Base-by-base conservation (phyloP, 2,797 vertebrate species). In the Vultur gryphus region DNA sequence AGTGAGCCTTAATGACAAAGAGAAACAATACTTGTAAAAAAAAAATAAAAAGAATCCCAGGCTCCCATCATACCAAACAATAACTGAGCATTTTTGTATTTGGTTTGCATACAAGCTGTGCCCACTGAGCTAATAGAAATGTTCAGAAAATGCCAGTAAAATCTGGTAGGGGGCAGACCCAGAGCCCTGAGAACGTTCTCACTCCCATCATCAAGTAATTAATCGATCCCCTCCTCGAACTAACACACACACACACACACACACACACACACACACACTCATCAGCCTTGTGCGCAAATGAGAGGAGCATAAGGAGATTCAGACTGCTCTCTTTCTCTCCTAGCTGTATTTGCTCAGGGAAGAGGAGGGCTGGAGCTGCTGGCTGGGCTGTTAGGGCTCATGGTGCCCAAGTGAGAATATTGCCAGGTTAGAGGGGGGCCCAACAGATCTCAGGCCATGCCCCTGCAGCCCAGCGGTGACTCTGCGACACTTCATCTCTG, bases 1-100 rank as follows among this genome's bases (percentile, higher is more conserved):
- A 97, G 92, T 96, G 85, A 95, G 73, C 85, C 57, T 85, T 95
- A 95, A 90, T 92, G 91, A 96, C 94, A 96, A 94, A 95, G 85
- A 81, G 89, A 90, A 97, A 97, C 93, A 96, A 94, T 97, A 70
- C 80, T 94, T 78, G 25, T 24, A 58, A 57, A 43, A 86, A 87
- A 90, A 46, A 48, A 51, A 58, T 55, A 20, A 24, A 64, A 66
- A 70, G 18, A 58, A 70, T 89, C 49, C 78, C 73, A 94, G 87
- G 31, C 66, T 94, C 75, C 57, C 89, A 83, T 94, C 85, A 43
- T 67, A 76, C 52, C 44, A 88, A 95, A 96, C 93, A 97, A 92
- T 97, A 92, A 94, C 71, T 29, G 46, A 87, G 13, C 15, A 7
- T 94, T 92, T 70, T 41, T 94, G 49, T 44, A 84, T 90, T 94